Conservation (phyloP, 2,113 vertebrate species). For the Leptobrachium leishanense region DNA sequence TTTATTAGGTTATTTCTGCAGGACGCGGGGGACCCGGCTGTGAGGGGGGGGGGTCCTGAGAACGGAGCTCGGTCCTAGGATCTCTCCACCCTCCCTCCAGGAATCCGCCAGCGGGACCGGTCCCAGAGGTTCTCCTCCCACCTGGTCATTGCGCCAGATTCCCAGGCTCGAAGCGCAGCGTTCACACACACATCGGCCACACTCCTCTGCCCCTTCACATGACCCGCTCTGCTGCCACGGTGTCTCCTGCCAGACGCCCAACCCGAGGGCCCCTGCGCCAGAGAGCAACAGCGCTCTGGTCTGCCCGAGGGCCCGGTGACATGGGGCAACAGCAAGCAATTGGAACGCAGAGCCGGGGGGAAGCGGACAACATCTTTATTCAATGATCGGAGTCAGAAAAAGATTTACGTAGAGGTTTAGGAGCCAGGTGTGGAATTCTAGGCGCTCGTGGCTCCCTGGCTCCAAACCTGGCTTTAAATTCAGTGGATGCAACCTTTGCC, state of each 20-base stretch:
- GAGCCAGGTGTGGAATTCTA: too few relatives aligned
- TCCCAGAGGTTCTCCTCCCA: conserved; percentile 47
- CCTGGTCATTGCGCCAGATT: conserved; percentile 42
- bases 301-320: too few relatives aligned
- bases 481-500: too few relatives aligned
- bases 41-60: conserved; percentile 49
- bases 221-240: conserved; percentile 52
- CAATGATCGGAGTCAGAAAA: neutral
- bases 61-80: conserved; percentile 48
- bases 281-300: neutral
- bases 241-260: neutral
- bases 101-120: conserved; percentile 56
- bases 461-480: too few relatives aligned
- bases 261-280: neutral
- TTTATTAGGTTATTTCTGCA: conserved; percentile 53
- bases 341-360: too few relatives aligned
- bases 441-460: too few relatives aligned
- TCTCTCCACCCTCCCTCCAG: conserved; percentile 44
- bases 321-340: too few relatives aligned
- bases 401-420: neutral
- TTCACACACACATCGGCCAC: conserved; percentile 52
- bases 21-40: conserved; percentile 42
- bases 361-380: too few relatives aligned
- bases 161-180: conserved; percentile 46
- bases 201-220: conserved; percentile 43